phyloP scores from a whole-genome alignment of 2,113 vertebrate genomes.

The Mesembrinibis cayennensis region DNA sequence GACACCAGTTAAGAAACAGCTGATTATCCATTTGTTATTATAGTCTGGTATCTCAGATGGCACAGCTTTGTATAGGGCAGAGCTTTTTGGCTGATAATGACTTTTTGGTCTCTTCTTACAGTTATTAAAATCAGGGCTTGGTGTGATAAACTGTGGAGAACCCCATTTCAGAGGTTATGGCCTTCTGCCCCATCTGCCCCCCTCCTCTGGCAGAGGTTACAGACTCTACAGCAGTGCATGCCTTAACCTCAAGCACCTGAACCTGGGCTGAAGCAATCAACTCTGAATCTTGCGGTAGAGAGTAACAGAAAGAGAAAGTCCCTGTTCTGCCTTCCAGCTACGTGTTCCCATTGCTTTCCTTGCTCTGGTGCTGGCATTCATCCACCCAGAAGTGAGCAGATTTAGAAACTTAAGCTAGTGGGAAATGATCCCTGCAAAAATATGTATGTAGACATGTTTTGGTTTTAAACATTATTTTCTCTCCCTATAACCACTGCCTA shows the following conservation, averaged over 20 bases:
- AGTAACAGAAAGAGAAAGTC: not conserved
- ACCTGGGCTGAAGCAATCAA: not conserved
- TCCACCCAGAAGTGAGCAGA: not conserved
- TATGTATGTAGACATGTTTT: fast-evolving
- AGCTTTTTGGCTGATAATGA: not conserved
- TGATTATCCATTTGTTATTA: not conserved
- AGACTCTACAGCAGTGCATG: not conserved
- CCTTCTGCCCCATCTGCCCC: not conserved
- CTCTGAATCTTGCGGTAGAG: not conserved
- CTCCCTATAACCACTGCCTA: not conserved
- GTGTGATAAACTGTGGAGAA: not conserved
- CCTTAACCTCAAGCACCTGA: not conserved
- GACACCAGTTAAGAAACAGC: not conserved
- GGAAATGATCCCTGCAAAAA: not conserved
- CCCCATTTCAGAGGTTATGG: not conserved
- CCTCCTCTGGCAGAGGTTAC: not conserved
- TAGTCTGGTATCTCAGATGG: not conserved
- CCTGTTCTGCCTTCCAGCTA: not conserved
- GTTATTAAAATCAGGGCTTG: not conserved
- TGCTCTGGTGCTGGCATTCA: not conserved
- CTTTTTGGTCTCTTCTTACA: not conserved
- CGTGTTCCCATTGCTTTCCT: not conserved
- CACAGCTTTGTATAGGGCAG: not conserved
- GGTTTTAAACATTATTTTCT: not conserved
- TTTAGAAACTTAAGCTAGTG: not conserved